Evolutionary conservation across 1,140 invertebrate species (phyloP).

Genomic region (Pseudomyrmex flavicornis): DNA sequence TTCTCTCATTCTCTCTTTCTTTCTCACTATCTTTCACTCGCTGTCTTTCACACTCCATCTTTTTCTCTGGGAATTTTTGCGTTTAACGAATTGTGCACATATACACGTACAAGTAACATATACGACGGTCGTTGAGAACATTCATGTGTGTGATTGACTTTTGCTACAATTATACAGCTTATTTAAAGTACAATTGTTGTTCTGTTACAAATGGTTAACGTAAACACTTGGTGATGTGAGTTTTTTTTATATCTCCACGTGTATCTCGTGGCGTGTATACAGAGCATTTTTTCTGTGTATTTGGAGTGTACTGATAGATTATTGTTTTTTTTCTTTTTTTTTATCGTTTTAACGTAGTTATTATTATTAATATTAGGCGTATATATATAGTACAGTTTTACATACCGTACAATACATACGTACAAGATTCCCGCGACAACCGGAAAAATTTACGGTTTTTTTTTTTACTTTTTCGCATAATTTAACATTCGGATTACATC

Average conservation of each 20-base stretch:
- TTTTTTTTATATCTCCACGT: conserved; percentile 50
- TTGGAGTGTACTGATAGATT: conserved; percentile 67
- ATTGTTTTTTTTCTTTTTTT: conserved; percentile 42
- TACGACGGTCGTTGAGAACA: conserved; percentile 74
- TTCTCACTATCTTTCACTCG: conserved; percentile 74
- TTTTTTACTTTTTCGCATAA: background rate
- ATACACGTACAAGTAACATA: conserved; percentile 70
- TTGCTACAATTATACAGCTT: conserved; percentile 65
- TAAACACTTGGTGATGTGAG: conserved; percentile 68
- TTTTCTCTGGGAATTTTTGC: conserved; percentile 16
- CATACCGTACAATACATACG: conserved; percentile 84
- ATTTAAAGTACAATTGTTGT: conserved; percentile 68
- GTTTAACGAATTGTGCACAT: conserved; percentile 63
- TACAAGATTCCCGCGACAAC: conserved; percentile 79
- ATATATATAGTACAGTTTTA: conserved; percentile 77
- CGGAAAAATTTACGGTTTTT: conserved; percentile 45
- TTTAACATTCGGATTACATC: conserved; percentile 10
- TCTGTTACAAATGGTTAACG: conserved; percentile 76
- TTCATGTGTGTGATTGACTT: conserved; percentile 56
- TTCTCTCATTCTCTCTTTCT: conserved; percentile 57
- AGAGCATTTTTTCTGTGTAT: conserved; percentile 35
- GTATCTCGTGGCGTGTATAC: background rate
- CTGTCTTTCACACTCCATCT: conserved; percentile 59
- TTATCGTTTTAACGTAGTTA: conserved; percentile 72
- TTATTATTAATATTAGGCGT: conserved; percentile 79